Percentiles rank a stretch among this genome's conserved stretches.
Evolutionary conservation across 2,113 vertebrate species (phyloP).

Genomic region (Epinephelus fuscoguttatus): DNA sequence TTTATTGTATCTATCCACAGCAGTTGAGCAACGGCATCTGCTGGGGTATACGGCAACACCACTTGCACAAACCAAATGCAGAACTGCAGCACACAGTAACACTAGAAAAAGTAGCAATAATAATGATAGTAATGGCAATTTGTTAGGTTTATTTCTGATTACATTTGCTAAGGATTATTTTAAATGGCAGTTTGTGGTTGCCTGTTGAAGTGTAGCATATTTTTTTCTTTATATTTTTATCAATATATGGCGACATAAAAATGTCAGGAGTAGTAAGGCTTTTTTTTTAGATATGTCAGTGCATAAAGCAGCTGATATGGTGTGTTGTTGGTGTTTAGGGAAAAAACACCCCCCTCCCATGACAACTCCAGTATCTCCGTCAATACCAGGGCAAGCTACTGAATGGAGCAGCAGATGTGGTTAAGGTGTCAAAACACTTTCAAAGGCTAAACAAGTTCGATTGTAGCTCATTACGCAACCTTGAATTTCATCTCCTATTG

Average conservation of each 20-base stretch:
- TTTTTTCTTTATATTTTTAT: too few relatives aligned
- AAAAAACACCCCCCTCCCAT: conserved; percentile 20
- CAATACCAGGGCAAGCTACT: conserved; percentile 44
- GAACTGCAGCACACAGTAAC: too few relatives aligned
- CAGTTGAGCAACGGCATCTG: too few relatives aligned
- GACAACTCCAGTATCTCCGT: conserved; percentile 24
- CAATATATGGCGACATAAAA: background rate
- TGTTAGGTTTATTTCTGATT: too few relatives aligned
- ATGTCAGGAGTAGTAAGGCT: background rate
- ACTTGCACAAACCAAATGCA: too few relatives aligned
- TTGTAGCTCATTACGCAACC: conserved; percentile 77
- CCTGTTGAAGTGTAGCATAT: too few relatives aligned
- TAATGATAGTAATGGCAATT: too few relatives aligned
- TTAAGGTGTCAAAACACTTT: conserved; percentile 80
- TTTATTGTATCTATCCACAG: too few relatives aligned
- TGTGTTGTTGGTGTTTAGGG: background rate
- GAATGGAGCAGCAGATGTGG: conserved; percentile 57
- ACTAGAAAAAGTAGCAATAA: too few relatives aligned
- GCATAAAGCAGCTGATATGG: background rate
- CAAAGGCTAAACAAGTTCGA: conserved; percentile 55
- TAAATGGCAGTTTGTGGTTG: too few relatives aligned
- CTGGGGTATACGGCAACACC: too few relatives aligned
- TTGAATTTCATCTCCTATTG: conserved; percentile 58
- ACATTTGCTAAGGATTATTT: too few relatives aligned
- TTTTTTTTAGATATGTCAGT: conserved; percentile 1